Evolutionary conservation across 2,888 invertebrate species (phyloP), one percentile per base, ranked within the genome.

Genomic region (Cephus rjabovi): DNA sequence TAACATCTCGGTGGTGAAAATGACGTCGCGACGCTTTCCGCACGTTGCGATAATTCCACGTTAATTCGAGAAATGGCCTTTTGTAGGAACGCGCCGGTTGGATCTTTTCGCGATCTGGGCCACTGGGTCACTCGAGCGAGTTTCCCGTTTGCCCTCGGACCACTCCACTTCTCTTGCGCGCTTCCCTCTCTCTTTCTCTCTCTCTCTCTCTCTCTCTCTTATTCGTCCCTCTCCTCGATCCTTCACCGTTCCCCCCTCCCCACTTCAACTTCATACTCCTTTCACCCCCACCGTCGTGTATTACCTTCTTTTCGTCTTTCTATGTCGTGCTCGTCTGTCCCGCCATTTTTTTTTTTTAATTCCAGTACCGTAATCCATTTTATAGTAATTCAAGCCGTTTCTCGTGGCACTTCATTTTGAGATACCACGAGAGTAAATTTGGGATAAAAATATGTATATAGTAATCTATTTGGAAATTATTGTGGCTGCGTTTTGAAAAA

Each of bases 71-170:
- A 31, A 71, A 71, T 12, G 76, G 81, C 75, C 83, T 85, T 81
- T 81, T 80, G 80, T 75, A 79, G 73, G 73, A 68, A 68, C 34
- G 78, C 69, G 81, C 81, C 79, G 73, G 75, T 34, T 84, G 83
- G 23, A 56, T 56, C 56, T 74, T 75, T 81, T 80, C 77, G 75
- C 71, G 81, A 90, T 88, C 87, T 90, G 86, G 90, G 90, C 81
- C 89, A 90, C 87, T 90, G 84, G 90, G 90, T 90, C 90, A 87
- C 86, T 82, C 86, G 85, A 86, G 84, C 83, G 85, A 87, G 87
- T 89, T 90, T 89, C 87, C 89, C 89, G 87, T 87, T 86, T 87
- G 85, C 85, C 84, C 86, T 84, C 84, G 83, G 71, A 56, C 56
- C 56, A 56, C 56, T 56, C 56, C 56, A 56, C 56, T 56, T 56